phyloP scores from a whole-genome alignment of 2,797 vertebrate genomes.

The Scomberomorus guttatus region DNA sequence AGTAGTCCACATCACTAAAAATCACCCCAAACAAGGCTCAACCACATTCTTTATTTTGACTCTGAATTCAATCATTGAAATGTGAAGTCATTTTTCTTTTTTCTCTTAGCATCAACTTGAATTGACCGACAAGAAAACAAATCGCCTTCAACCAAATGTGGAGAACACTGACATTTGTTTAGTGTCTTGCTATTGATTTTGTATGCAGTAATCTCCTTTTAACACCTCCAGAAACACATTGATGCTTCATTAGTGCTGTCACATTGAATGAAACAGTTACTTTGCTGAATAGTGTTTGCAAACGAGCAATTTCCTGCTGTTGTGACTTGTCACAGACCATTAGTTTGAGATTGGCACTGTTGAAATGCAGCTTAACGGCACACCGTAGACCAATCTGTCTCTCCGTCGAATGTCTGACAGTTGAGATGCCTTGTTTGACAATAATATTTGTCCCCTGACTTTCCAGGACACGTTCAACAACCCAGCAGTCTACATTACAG shows the following conservation, averaged over 20 bases:
- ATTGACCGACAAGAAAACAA: constrained; percentile 64
- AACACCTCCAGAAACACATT: constrained; percentile 77
- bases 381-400: constrained; percentile 74
- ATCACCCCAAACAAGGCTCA: neutral
- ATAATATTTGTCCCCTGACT: constrained; percentile 76
- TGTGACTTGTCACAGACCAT: constrained; percentile 82
- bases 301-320: constrained; percentile 82
- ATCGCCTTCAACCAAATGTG: constrained; percentile 63
- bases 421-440: constrained; percentile 70
- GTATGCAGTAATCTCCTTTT: constrained; percentile 72
- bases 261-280: constrained; percentile 80
- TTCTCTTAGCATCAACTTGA: constrained; percentile 46
- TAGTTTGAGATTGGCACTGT: constrained; percentile 74
- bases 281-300: constrained; percentile 80
- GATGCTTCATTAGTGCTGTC: constrained; percentile 83
- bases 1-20: neutral
- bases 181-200: constrained; percentile 75
- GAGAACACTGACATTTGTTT: constrained; percentile 76
- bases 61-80: constrained; percentile 43
- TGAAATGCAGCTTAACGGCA: constrained; percentile 74
- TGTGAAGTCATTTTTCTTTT: constrained; percentile 37
- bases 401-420: constrained; percentile 80
- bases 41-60: constrained; percentile 16
- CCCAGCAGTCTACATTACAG: constrained; percentile 91
- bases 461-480: constrained; percentile 90